Evolutionary conservation across 2,888 invertebrate genomes (phyloP).

Genomic region (Melanchra persicariae): DNA sequence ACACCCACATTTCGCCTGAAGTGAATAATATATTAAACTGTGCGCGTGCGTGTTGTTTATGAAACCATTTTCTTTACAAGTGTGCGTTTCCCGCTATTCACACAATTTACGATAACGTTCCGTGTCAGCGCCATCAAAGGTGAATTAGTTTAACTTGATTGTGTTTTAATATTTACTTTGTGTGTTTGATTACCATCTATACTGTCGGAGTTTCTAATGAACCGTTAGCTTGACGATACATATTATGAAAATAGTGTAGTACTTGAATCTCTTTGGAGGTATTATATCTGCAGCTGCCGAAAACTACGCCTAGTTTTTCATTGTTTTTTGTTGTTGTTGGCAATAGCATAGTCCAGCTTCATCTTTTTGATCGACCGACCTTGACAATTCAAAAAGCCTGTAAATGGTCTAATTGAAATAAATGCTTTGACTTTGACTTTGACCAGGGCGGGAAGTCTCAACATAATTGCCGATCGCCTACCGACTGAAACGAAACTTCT

Average conservation of each 20-base stretch:
- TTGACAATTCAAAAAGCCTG: too few species aligned
- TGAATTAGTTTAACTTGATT: slow-evolving; percentile 25
- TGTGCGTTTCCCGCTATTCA: neutral
- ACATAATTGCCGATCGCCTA: too few species aligned
- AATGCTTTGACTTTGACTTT: too few species aligned
- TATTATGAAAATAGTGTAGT: too few species aligned
- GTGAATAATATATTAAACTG: too few species aligned
- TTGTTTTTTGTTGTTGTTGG: too few species aligned
- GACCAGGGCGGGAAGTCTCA: too few species aligned
- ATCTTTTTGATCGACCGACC: too few species aligned
- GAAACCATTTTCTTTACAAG: neutral
- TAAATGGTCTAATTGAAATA: too few species aligned
- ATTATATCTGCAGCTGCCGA: neutral
- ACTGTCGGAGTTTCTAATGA: neutral
- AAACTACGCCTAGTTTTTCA: neutral
- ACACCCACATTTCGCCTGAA: neutral
- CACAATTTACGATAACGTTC: neutral
- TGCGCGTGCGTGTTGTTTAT: too few species aligned
- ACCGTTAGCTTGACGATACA: slow-evolving; percentile 14
- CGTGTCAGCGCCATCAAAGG: slow-evolving; percentile 3
- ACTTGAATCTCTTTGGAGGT: too few species aligned
- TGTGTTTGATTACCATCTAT: neutral
- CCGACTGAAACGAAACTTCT: too few species aligned
- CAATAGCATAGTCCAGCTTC: neutral
- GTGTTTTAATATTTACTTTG: slow-evolving; percentile 23